Base-by-base conservation (phyloP, 1,140 invertebrate species). In the Phortica variegata region DNA sequence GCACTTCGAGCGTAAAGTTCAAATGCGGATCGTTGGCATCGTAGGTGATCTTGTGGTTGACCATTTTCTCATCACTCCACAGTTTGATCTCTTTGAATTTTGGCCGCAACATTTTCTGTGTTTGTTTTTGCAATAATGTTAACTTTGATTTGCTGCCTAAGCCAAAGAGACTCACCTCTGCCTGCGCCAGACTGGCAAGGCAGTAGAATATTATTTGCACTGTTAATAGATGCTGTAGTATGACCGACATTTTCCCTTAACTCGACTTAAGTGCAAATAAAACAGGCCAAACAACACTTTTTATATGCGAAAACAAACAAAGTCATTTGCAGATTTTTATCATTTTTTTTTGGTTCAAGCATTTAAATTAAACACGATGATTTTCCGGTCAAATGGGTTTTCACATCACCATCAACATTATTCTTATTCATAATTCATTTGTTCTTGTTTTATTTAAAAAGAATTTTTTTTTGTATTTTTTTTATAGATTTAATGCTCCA, bases 51-150 rank as follows among this genome's bases (percentile, higher is more conserved):
- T 61, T 69, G 46, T 72, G 71, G 29, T 52, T 60, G 12, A 74
- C 33, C 44, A 48, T 40, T 18, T 65, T 63, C 26, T 74, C 62
- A 6, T 74, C 71, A 44, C 71, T 74, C 71, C 71, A 74, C 8
- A 59, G 12, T 23, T 74, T 72, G 1, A 55, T 43, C 5, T 66
- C 61, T 15, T 69, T 69, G 21, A 73, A 68, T 33, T 65, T 74
- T 16, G 66, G 71, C 6, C 71, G 59, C 58, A 74, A 40, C 45
- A 74, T 60, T 74, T 74, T 74, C 71, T 74, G 33, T 38, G 15
- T 15, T 17, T 15, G 18, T 18, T 17, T 5, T 19, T 3, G 15
- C n/a, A 3, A 13, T 38, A 2, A 19, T 17, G 10, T 38, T 38
- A 38, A 19, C n/a, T n/a, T n/a, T n/a, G n/a, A n/a, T n/a, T n/a